Evolutionary conservation across 1,140 invertebrate species (phyloP), one percentile per base, ranked within the genome.

Genomic region (Hylaeus anthracinus): DNA sequence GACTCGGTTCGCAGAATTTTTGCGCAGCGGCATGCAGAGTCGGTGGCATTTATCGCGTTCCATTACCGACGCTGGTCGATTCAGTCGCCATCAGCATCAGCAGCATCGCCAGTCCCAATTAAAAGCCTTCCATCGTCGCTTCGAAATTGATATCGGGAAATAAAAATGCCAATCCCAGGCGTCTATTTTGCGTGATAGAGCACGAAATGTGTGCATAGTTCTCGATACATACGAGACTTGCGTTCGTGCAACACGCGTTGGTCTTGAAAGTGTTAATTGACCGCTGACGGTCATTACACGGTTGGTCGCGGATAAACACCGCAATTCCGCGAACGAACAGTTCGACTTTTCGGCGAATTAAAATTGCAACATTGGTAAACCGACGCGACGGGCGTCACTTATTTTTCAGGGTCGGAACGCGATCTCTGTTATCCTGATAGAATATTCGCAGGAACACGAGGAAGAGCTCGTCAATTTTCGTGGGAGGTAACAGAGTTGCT

Each of bases 131-230:
- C 89, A 87, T 85, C 79, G 84, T 85, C 85, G 85, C 85, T 80
- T 86, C 86, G 89, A 89, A 91, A 92, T 92, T 90, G 91, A 91
- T 92, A 91, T 91, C 90, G 88, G 83, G 90, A 91, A 91, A 91
- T 89, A 92, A 92, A 92, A 91, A 92, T 89, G 91, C 89, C 91
- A 92, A 92, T 92, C 92, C 91, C 90, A 92, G 83, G 83, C 87
- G 87, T 69, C 79, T 80, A 80, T 90, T 89, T 90, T 88, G 90
- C 86, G 88, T 90, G 78, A 67, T 67, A 66, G 61, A 56, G 70
- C 41, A 48, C 74, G 53, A 26, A 26, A 26, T 26, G 26, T 26
- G 26, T 53, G 53, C 37, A n/a, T 56, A 64, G 39, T 39, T 37
- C 9, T 43, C 45, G 12, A 86, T 79, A 88, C 53, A 64, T n/a